Conservation (phyloP, 2,797 vertebrate species). For the Eremophila alpestris region DNA sequence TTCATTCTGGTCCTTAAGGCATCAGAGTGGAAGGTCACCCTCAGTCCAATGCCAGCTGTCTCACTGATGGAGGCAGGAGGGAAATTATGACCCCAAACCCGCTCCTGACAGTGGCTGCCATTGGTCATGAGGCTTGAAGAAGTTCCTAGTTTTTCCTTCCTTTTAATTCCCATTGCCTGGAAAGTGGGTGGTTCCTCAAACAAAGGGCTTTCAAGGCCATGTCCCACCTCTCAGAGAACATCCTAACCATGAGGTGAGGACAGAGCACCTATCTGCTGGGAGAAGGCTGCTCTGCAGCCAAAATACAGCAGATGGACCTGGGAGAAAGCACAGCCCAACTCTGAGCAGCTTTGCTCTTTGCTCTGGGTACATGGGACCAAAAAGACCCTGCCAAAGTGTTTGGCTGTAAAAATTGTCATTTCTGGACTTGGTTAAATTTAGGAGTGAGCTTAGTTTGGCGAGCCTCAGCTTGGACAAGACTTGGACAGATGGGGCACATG, state of each 20-base stretch:
- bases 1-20: background rate
- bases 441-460: background rate
- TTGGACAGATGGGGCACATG: background rate
- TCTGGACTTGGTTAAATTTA: background rate
- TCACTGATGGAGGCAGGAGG: background rate
- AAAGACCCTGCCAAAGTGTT: background rate
- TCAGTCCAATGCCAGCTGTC: background rate
- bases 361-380: background rate
- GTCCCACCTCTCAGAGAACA: background rate
- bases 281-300: background rate
- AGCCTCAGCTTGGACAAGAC: background rate
- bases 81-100: background rate
- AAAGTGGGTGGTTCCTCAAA: background rate
- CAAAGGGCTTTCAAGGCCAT: background rate
- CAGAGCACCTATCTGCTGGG: background rate
- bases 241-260: background rate
- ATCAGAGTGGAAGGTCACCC: background rate
- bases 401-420: background rate
- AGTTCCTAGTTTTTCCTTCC: background rate
- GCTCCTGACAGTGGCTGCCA: background rate
- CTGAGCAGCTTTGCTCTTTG: background rate
- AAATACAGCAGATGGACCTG: background rate
- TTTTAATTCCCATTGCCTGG: background rate
- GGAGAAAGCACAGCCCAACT: background rate
- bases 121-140: background rate